A percentile compares a stretch with the other conserved stretches of the same genome.
These are phyloP conservation scores for Unio pictorum DNA, from an alignment of 2,888 invertebrate genomes.

Conservation along the genomic window DNA sequence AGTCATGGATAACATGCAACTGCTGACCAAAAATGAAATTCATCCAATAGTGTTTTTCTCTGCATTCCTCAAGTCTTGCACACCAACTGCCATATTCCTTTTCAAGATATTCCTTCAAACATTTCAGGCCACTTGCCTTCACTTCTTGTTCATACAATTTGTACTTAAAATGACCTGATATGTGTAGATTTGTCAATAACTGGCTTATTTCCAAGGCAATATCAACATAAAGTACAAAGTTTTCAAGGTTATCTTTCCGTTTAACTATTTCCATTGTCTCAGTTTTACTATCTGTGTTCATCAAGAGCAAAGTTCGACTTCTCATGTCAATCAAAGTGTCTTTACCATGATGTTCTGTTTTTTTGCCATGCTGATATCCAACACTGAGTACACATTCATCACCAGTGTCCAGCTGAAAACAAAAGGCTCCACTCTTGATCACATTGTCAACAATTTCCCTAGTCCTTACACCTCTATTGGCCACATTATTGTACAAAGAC, in stretches of 20 bases:
- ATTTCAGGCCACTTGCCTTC: constrained; percentile 8
- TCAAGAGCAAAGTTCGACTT: constrained; percentile 37
- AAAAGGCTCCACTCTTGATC: constrained; percentile 26
- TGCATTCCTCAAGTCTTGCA: constrained; percentile 8
- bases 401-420: constrained; percentile 12
- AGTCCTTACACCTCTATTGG: constrained; percentile 43
- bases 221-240: constrained; percentile 15
- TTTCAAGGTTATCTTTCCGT: neutral
- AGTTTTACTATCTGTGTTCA: constrained; percentile 20
- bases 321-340: constrained; percentile 29
- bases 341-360: constrained; percentile 5
- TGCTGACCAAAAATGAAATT: constrained; percentile 40
- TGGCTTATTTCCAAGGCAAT: constrained; percentile 16
- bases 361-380: constrained; percentile 24
- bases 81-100: constrained; percentile 23
- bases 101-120: constrained; percentile 5
- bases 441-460: constrained; percentile 37
- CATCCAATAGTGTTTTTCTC: constrained; percentile 27
- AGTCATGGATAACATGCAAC: constrained; percentile 28
- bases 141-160: no score
- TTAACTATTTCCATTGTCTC: neutral
- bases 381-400: constrained; percentile 15
- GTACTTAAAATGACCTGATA: no score
- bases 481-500: constrained; percentile 41
- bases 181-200: neutral